A percentile compares a stretch with the other conserved stretches of the same genome.
Evolutionary conservation across 2,888 invertebrate genomes (phyloP).

Genomic region (Ophion costatus): DNA sequence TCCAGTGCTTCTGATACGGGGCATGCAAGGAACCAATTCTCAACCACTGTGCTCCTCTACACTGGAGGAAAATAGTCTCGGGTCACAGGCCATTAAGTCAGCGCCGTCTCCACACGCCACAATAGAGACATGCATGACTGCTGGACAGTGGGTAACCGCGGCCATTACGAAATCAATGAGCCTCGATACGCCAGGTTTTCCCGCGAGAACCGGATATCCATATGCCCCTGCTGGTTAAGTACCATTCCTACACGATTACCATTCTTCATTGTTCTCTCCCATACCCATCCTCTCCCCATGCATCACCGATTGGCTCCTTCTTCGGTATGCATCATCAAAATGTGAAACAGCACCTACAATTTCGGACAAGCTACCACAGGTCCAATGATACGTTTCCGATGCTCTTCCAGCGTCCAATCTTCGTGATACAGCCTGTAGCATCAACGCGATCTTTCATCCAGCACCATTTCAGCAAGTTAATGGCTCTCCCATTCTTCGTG

Average conservation of each 20-base stretch:
- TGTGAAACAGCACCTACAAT: background rate
- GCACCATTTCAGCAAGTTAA: background rate
- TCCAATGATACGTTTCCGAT: background rate
- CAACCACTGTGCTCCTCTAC: background rate
- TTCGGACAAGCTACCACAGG: background rate
- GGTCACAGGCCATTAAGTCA: slow-evolving; percentile 81
- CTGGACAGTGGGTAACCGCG: slow-evolving; percentile 82
- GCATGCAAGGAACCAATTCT: background rate
- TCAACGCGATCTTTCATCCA: background rate
- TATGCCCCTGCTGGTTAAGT: background rate
- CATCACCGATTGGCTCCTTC: background rate
- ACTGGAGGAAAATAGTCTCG: slow-evolving; percentile 66
- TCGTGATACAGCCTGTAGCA: background rate
- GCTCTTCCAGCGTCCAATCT: background rate
- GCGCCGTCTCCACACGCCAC: slow-evolving; percentile 73
- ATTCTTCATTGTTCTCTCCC: background rate
- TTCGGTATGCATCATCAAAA: background rate
- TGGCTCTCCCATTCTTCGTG: too few relatives aligned
- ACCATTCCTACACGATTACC: background rate
- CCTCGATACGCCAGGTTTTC: slow-evolving; percentile 79
- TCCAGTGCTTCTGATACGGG: background rate
- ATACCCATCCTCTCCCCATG: background rate
- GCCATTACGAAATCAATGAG: slow-evolving; percentile 82
- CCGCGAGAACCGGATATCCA: background rate
- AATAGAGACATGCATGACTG: slow-evolving; percentile 78